Evolutionary conservation across 2,113 vertebrate species (phyloP).

Genomic region (Gobio gobio): DNA sequence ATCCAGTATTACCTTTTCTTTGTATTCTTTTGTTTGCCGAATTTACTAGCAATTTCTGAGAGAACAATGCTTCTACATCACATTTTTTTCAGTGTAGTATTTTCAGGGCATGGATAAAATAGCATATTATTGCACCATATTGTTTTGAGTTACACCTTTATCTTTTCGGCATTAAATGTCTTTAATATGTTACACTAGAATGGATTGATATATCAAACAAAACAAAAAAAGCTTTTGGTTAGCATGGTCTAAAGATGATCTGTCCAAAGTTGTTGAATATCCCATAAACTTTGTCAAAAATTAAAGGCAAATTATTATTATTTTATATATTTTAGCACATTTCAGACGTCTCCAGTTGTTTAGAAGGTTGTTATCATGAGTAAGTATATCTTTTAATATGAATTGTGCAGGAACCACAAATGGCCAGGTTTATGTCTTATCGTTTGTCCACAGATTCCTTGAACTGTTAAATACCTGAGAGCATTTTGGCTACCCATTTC

Average conservation of each 20-base stretch:
- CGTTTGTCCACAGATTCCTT: not conserved
- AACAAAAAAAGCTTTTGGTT: too few species aligned
- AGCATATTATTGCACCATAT: not conserved
- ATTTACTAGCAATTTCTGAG: too few species aligned
- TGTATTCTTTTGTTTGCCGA: too few species aligned
- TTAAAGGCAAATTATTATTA: not conserved
- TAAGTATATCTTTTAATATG: not conserved
- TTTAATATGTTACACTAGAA: not conserved
- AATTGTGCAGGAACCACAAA: not conserved
- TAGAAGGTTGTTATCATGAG: not conserved
- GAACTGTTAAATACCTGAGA: constrained; percentile 45
- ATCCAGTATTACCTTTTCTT: too few species aligned
- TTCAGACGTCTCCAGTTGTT: not conserved
- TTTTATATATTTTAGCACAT: not conserved
- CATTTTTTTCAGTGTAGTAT: too few species aligned
- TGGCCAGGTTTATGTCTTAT: not conserved
- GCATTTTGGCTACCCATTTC: constrained; percentile 47
- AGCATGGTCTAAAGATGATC: too few species aligned
- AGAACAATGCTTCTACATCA: too few species aligned
- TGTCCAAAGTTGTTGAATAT: not conserved
- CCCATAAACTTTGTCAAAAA: not conserved
- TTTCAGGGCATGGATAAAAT: not conserved
- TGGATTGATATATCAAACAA: too few species aligned
- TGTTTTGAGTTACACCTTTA: not conserved
- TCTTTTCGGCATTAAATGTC: not conserved